Conservation (phyloP, 2,113 vertebrate genomes). For the Lethenteron reissneri region DNA sequence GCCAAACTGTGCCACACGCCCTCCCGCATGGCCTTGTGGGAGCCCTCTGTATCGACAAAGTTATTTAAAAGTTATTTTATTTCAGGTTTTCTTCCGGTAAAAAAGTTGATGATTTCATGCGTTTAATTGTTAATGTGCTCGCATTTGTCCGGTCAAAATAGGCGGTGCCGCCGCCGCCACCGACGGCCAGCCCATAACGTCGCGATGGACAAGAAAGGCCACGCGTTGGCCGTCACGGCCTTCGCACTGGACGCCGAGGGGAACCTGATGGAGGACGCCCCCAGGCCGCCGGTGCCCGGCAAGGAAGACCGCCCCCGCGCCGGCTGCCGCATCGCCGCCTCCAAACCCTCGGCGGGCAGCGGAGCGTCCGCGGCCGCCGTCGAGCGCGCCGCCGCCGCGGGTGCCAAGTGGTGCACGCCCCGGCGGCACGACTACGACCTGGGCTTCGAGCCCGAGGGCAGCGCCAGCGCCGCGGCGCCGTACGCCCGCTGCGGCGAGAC, state of each 20-base stretch:
- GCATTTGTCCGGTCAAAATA: too few relatives aligned
- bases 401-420: slow-evolving; percentile 55
- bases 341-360: slow-evolving; percentile 17
- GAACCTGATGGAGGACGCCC: slow-evolving; percentile 91
- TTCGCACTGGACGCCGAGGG: slow-evolving; percentile 57
- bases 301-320: slow-evolving; percentile 38
- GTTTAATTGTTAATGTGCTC: too few relatives aligned
- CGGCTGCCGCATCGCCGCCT: slow-evolving; percentile 22
- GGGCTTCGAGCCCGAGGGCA: slow-evolving; percentile 89
- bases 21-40: too few relatives aligned
- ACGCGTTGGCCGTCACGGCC: slow-evolving; percentile 4
- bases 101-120: too few relatives aligned
- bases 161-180: background rate
- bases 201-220: background rate
- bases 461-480: slow-evolving; percentile 78
- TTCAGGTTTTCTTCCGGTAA: too few relatives aligned
- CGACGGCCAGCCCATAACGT: background rate
- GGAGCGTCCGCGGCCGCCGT: slow-evolving; percentile 32
- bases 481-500: slow-evolving; percentile 92
- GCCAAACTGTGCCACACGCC: too few relatives aligned
- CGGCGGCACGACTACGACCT: slow-evolving; percentile 72
- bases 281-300: slow-evolving; percentile 79
- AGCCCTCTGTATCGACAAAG: too few relatives aligned
- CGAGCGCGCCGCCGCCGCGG: slow-evolving; percentile 33
- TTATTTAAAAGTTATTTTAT: too few relatives aligned